Base-by-base conservation (phyloP, 1,140 invertebrate species). In the Caenorhabditis briggsae region DNA sequence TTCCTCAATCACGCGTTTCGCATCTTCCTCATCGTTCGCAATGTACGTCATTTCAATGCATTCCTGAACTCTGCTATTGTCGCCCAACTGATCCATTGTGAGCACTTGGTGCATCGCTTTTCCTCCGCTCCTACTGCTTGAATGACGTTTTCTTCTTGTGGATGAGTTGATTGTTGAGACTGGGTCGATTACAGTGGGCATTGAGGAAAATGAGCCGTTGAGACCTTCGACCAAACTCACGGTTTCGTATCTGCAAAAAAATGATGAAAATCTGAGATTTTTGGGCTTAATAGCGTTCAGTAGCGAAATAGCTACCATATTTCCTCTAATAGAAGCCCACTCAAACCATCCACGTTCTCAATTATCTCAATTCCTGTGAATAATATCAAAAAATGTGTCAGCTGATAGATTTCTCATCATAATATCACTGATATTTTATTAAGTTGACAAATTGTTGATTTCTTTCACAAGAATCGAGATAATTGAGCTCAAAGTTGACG, bases 201-300 rank as follows among this genome's bases (percentile, higher is more conserved):
- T 58, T 53, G 50, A 65, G 20, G 88, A 87, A 16, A 87, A 33
- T 3, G 96, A 97, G 0, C 97, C 97, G 94, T 99, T 99, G n/a
- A 99, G 93, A 8, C 97, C 97, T 93, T 99, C 98, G 84, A 98
- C 96, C n/a, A 99, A 93, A 0, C 97, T 96, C 61, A 99, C 95
- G 23, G 96, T 95, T 93, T 98, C 96, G 92, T 98, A 98, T 7
- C 59, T 61, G 59, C 14, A 61, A 61, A 11, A 33, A 33, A 33
- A 2, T 33, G 33, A 33, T 33, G 1, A 33, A 33, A 33, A 33
- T 1, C 12, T 58, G 56, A 58, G 0, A 58, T 58, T 58, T 7
- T 53, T 53, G 6, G n/a, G 18, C 33, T 33, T 2, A 1, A 33
- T 3, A 33, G 1, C 1, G 33, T 33, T 33, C 3, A 33, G 33